Conservation (phyloP, 2,888 invertebrate species). For the Epinotia nisella region DNA sequence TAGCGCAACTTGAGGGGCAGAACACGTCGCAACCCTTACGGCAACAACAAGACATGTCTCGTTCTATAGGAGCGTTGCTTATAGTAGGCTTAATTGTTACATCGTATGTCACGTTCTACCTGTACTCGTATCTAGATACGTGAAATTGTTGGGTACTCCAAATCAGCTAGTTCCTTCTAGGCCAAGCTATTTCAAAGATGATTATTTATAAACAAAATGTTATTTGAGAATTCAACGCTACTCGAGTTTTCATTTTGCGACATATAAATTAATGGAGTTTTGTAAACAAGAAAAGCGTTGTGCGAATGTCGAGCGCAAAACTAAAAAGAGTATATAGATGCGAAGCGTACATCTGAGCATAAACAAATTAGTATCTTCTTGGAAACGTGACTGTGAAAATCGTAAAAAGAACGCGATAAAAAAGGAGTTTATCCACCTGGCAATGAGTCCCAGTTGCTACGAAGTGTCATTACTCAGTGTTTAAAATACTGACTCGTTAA, state of each 20-base stretch:
- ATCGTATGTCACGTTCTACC: no score
- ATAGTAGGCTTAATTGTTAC: no score
- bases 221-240: background rate
- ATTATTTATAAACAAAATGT: background rate
- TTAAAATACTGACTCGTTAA: constrained; percentile 32
- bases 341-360: background rate
- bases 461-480: constrained; percentile 27
- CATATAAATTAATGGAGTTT: background rate
- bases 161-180: background rate
- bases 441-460: constrained; percentile 30
- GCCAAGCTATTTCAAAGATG: background rate
- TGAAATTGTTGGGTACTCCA: background rate
- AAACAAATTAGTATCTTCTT: constrained; percentile 8
- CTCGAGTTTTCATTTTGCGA: background rate
- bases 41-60: no score
- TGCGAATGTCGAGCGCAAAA: background rate
- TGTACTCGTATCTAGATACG: background rate
- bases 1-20: constrained; percentile 88
- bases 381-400: constrained; percentile 6
- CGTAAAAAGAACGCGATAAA: constrained; percentile 14
- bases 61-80: no score
- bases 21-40: constrained; percentile 90
- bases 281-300: background rate
- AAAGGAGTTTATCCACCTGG: constrained; percentile 31
- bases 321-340: background rate